Percentiles rank a stretch among this genome's conserved stretches.
Conservation (phyloP, 1,140 invertebrate species). For the Mercenaria mercenaria region DNA sequence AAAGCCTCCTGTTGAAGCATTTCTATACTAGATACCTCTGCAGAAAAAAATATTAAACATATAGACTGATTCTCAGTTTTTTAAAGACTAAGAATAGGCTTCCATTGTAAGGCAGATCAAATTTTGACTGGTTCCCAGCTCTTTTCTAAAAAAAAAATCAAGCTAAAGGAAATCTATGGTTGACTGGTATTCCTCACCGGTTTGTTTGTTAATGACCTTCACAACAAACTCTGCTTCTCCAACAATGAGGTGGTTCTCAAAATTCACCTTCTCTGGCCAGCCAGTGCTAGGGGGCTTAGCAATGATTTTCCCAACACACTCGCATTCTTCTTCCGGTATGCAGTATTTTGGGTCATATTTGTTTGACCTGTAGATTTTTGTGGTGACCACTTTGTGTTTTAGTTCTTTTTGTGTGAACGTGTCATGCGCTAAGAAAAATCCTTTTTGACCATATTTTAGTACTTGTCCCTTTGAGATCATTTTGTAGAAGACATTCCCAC, state of each 20-base stretch:
- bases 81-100: no score
- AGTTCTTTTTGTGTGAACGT: background rate
- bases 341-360: constrained; percentile 21
- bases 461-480: background rate
- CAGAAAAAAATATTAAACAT: no score
- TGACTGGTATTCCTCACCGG: background rate
- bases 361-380: constrained; percentile 1
- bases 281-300: background rate
- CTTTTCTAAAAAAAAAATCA: no score
- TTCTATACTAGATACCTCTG: no score
- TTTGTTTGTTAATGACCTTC: background rate
- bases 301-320: background rate
- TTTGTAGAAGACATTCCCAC: constrained; percentile 23
- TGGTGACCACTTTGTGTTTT: background rate
- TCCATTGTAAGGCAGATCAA: no score
- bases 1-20: no score
- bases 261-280: background rate
- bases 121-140: no score
- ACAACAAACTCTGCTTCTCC: constrained; percentile 8
- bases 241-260: background rate
- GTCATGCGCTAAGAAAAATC: background rate
- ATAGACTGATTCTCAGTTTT: no score
- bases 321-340: background rate
- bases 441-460: background rate
- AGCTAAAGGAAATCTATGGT: background rate